Conservation (phyloP, 2,888 invertebrate species). For the Nesidiocoris tenuis region DNA sequence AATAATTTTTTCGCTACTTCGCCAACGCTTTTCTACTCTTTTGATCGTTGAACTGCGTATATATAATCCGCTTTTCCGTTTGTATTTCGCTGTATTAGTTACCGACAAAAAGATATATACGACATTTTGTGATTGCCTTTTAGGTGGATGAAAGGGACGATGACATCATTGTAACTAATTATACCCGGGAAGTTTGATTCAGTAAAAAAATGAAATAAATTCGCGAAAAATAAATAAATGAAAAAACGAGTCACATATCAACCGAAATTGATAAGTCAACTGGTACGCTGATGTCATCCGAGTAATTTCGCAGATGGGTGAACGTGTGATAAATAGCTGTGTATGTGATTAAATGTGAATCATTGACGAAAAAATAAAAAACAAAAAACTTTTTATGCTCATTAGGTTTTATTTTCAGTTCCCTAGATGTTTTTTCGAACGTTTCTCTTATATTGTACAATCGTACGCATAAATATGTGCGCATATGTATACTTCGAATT, state of each 20-base stretch:
- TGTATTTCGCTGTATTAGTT: not conserved
- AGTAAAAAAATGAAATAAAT: no score
- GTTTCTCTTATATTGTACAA: not conserved
- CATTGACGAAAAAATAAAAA: not conserved
- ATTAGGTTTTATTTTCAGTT: constrained; percentile 16
- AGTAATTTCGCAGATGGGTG: constrained; percentile 8
- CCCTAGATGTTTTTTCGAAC: not conserved
- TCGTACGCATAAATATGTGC: not conserved
- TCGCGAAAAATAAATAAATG: no score
- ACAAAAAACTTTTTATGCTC: constrained; percentile 13
- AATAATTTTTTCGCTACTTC: not conserved
- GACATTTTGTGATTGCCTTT: not conserved
- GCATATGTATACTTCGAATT: not conserved
- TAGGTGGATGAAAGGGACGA: not conserved
- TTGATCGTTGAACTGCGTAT: not conserved
- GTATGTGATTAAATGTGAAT: constrained; percentile 15
- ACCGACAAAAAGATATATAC: not conserved
- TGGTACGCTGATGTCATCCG: constrained; percentile 6
- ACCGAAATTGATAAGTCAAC: constrained; percentile 20
- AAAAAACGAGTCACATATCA: constrained; percentile 16
- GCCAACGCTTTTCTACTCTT: not conserved
- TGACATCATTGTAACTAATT: not conserved
- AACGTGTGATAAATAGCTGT: constrained; percentile 5
- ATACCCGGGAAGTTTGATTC: not conserved
- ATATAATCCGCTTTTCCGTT: not conserved